Base-by-base conservation (phyloP, 1,140 invertebrate genomes). In the Nephotettix cincticeps region DNA sequence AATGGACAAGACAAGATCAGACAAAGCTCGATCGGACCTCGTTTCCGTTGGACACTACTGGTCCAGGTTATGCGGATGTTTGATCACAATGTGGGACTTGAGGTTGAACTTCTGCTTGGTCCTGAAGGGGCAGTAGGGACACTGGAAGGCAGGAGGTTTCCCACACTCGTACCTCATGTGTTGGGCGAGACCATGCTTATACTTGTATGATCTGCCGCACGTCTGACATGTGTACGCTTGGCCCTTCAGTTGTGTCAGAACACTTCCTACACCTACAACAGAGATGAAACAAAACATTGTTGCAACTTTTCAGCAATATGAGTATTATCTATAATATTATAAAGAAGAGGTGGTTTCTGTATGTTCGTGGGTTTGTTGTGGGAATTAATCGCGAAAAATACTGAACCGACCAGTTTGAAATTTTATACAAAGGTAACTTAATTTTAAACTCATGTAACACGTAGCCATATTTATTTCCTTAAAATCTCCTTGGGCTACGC, bases 81-180 rank as follows among this genome's bases (percentile, higher is more conserved):
- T 66, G 21, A 45, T 43, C 1, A 29, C 25, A 36, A 70, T 30
- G 65, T 75, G 75, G 0, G 56, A 58, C 30, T 65, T 68, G n/a
- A 75, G 30, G 19, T 72, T 30, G 43, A 32, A 43, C 56, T 75
- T 76, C 23, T 71, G 66, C 51, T 74, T 75, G 11, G 70, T 32
- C 19, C 40, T 56, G 43, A 69, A 71, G 0, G 72, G 70, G 54
- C 74, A 75, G 23, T 61, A 54, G 1, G 40, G 66, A 45, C 75
- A 76, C n/a, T 47, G 69, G 36, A 73, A 75, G 17, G 83, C 75
- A 0, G 85, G 85, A 63, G 84, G 83, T 70, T 84, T 82, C 9
- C 86, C 86, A 68, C 86, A 87, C 75, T 87, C 85, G 72, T 87
- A 83, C 73, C 82, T 79, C 0, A 83, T 76, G 73, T 87, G 86